phyloP scores from a whole-genome alignment of 37 sponge, comb jelly and placozoan genomes.

The Aphrocallistes beatrix region DNA sequence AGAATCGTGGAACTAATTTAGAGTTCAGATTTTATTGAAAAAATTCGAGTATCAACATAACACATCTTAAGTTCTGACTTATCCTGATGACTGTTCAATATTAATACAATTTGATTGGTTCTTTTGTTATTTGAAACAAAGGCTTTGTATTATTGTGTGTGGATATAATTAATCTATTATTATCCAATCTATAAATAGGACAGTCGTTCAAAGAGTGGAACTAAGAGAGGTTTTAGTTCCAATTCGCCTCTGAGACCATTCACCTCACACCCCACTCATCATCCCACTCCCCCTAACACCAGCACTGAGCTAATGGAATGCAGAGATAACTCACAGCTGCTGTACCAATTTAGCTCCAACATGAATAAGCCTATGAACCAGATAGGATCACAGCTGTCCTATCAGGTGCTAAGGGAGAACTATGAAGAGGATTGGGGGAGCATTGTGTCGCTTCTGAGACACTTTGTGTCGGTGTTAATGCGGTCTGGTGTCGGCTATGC shows the following conservation, averaged over 20 bases:
- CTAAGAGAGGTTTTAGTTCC: background rate
- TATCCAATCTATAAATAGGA: no score
- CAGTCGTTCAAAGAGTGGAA: no score
- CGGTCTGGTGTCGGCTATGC: slow-evolving; percentile 55
- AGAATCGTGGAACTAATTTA: no score
- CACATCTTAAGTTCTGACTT: no score
- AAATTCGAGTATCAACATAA: no score
- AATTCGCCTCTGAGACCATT: background rate
- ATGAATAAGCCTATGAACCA: background rate
- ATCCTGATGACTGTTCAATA: no score
- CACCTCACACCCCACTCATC: background rate
- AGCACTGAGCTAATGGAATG: background rate
- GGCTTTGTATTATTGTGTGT: no score
- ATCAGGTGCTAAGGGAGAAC: background rate
- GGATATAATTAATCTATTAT: no score
- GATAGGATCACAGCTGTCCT: slow-evolving; percentile 1
- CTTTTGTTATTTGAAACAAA: no score
- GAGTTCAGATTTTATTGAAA: no score
- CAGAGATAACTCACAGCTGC: background rate
- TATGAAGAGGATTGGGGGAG: slow-evolving; percentile 9
- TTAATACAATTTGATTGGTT: no score
- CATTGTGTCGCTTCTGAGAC: slow-evolving; percentile 40
- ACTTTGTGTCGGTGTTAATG: slow-evolving; percentile 34
- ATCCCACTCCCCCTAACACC: background rate
- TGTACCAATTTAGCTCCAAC: background rate